Conservation (phyloP, 2,113 vertebrate species). For the Eurystomus gularis region DNA sequence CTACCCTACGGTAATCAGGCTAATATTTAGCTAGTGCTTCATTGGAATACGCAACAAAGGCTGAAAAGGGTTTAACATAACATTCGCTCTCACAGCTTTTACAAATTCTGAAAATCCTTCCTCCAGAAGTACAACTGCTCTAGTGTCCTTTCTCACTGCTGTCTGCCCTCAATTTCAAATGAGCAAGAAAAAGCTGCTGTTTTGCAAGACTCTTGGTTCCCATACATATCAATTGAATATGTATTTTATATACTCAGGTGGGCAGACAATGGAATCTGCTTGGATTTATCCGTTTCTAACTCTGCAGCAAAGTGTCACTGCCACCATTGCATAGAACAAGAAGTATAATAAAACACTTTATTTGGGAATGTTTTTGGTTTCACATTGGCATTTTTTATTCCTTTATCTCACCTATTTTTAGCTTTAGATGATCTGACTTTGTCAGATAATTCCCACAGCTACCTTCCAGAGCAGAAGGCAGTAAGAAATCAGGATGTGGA, state of each 20-base stretch:
- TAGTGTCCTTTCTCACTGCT: background rate
- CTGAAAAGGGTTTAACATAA: background rate
- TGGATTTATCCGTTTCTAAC: background rate
- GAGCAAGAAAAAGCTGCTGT: background rate
- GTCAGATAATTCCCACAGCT: conserved; percentile 19
- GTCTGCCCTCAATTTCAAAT: background rate
- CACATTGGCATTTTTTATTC: background rate
- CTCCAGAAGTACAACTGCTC: background rate
- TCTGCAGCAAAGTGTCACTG: background rate
- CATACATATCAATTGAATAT: background rate
- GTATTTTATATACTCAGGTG: background rate
- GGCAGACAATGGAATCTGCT: background rate
- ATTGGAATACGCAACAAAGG: background rate
- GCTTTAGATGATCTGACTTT: background rate
- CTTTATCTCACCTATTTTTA: conserved; percentile 30
- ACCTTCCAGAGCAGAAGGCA: background rate
- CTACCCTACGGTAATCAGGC: background rate
- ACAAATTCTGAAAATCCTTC: background rate
- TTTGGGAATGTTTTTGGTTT: background rate
- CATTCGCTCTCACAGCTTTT: background rate
- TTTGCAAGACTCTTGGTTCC: background rate
- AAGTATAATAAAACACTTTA: background rate
- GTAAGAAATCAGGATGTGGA: background rate
- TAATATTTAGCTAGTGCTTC: background rate
- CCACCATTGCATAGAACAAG: background rate